Evolutionary conservation across 2,888 invertebrate species (phyloP).

Genomic region (Rotaria sp.): DNA sequence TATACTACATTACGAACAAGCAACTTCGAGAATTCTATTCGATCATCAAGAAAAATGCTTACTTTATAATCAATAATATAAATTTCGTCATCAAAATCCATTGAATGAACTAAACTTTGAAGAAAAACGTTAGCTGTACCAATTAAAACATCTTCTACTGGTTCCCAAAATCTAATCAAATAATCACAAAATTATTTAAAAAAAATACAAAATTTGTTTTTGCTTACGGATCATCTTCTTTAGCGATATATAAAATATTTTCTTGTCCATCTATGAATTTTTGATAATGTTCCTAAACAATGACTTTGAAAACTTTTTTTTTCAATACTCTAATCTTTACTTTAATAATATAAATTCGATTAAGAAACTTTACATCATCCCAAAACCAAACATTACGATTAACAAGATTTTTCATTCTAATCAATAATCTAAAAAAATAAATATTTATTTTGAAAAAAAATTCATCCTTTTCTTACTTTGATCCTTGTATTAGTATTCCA

Average conservation of each 20-base stretch:
- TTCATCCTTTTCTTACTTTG: neutral
- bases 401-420: slow-evolving; percentile 54
- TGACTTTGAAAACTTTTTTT: neutral
- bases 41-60: too few relatives aligned
- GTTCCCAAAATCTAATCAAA: slow-evolving; percentile 52
- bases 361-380: slow-evolving; percentile 56
- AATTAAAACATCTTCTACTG: slow-evolving; percentile 50
- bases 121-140: slow-evolving; percentile 53
- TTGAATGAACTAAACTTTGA: slow-evolving; percentile 52
- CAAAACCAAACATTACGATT: slow-evolving; percentile 55
- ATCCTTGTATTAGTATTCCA: slow-evolving; percentile 41
- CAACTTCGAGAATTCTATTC: too few relatives aligned
- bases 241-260: slow-evolving; percentile 32
- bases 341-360: slow-evolving; percentile 55
- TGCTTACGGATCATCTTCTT: slow-evolving; percentile 41
- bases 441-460: neutral
- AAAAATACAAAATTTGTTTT: neutral
- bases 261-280: slow-evolving; percentile 42
- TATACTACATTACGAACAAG: too few relatives aligned
- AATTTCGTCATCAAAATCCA: slow-evolving; percentile 54
- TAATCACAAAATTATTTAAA: neutral
- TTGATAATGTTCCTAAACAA: slow-evolving; percentile 41
- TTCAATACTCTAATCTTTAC: slow-evolving; percentile 41
- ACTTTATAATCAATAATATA: slow-evolving; percentile 51
- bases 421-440: slow-evolving; percentile 50